Base-by-base conservation (phyloP, 2,888 invertebrate genomes). In the Amorpha juglandis region DNA sequence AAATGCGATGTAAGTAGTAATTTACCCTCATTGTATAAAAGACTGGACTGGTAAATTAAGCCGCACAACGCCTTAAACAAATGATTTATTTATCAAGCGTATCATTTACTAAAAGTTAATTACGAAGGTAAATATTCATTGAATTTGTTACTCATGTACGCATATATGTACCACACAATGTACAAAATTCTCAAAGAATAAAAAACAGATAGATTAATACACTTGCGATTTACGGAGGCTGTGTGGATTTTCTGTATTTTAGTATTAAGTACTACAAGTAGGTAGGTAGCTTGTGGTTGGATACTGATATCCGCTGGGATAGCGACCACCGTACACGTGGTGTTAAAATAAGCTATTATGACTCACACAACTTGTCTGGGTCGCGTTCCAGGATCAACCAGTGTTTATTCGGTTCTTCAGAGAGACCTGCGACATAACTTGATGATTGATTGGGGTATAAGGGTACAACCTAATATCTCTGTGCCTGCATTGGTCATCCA, bases 11-110 rank as follows among this genome's bases (percentile, higher is more conserved):
- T 50, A 0, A 16, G 16, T 50, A 50, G 19, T 12, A 58, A 58
- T 42, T 58, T 38, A 11, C 38, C 6, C 12, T 6, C n/a, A 8
- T 33, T n/a, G n/a, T 27, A 14, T 50, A 58, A 55, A 58, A 19
- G 4, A 27, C 58, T 42, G 42, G 42, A 42, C 58, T 19, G 12
- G 38, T 16, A 55, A 55, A 55, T 55, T 38, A 38, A 55, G 16
- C 35, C 55, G 35, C 38, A 19, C 6, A 19, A 42, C 42, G 19
- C 12, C 42, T 19, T 42, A 12, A 12, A 58, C 47, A 67, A 33
- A 64, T 67, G n/a, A 53, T 70, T 58, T 58, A 42, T 58, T 42
- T 58, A 38, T 42, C 58, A 58, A 58, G 58, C 58, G 58, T 58
- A 19, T 58, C 19, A 58, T 58, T 58, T 58, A 19, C 42, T 42